phyloP scores from a whole-genome alignment of 1,140 invertebrate species.

The Triops cancriformis region DNA sequence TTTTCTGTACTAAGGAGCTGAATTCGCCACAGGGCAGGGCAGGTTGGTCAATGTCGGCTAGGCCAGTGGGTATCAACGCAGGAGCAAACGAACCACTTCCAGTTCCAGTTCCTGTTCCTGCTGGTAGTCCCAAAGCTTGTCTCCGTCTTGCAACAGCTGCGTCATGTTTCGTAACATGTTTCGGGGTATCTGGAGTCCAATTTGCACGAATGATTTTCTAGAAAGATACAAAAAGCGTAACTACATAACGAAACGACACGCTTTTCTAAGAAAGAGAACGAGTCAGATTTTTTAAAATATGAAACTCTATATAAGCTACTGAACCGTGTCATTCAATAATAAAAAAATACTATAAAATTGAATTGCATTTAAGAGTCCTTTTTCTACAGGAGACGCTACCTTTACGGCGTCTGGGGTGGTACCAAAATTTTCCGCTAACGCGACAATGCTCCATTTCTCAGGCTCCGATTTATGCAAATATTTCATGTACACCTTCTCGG shows the following conservation, averaged over 20 bases:
- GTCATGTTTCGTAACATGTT: conserved; percentile 16
- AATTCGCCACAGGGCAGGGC: not conserved
- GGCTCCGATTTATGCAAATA: conserved; percentile 56
- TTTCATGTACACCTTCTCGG: conserved; percentile 72
- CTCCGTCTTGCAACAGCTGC: not conserved
- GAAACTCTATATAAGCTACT: no score
- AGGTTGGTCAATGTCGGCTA: not conserved
- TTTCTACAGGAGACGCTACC: not conserved
- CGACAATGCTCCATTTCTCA: conserved; percentile 61
- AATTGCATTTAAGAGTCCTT: no score
- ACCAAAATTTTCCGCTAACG: conserved; percentile 68
- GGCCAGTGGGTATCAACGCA: not conserved
- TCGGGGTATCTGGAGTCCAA: not conserved
- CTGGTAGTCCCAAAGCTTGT: conserved; percentile 9
- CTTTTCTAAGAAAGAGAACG: not conserved
- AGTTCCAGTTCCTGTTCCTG: conserved; percentile 12
- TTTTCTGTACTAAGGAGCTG: not conserved
- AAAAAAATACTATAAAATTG: no score
- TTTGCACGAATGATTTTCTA: conserved; percentile 15
- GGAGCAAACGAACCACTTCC: not conserved
- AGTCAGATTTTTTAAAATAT: no score
- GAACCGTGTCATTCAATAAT: no score
- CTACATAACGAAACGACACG: not conserved
- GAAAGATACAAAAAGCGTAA: not conserved
- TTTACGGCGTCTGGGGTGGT: conserved; percentile 50